Evolutionary conservation across 1,140 invertebrate species (phyloP).

Genomic region (Drosophila albomicans): DNA sequence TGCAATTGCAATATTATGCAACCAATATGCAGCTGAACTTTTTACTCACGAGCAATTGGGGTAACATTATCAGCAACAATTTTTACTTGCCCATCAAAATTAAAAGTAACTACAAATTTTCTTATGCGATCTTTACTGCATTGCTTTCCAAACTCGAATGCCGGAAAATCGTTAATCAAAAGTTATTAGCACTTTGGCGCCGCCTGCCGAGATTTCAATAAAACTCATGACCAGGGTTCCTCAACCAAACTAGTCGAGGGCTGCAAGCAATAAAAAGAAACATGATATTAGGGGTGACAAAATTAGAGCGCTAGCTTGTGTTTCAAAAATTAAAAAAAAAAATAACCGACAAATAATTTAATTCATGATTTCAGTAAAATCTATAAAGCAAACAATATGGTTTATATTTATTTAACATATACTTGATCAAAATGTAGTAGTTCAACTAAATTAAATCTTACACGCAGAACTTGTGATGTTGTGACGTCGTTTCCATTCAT

Average conservation of each 20-base stretch:
- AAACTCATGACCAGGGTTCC: conserved; percentile 18
- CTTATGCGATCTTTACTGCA: not conserved
- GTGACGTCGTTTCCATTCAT: conserved; percentile 16
- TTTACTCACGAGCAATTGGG: conserved; percentile 34
- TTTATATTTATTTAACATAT: not conserved
- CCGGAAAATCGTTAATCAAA: not conserved
- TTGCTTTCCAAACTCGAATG: conserved; percentile 12
- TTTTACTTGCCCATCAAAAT: not conserved
- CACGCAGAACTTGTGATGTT: not conserved
- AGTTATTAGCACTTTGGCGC: conserved; percentile 18
- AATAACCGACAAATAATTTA: too few species aligned
- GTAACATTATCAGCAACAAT: conserved; percentile 28
- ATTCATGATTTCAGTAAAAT: too few species aligned
- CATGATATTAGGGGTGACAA: conserved; percentile 7
- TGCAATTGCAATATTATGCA: conserved; percentile 29
- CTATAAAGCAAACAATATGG: too few species aligned
- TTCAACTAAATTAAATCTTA: not conserved
- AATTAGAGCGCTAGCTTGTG: not conserved
- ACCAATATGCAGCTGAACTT: conserved; percentile 4
- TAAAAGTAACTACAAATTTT: conserved; percentile 27
- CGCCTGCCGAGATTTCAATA: conserved; percentile 30
- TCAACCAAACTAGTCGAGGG: not conserved
- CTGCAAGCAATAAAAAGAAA: not conserved
- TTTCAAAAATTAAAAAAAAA: too few species aligned
- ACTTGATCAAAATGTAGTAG: not conserved